Evolutionary conservation across 2,113 vertebrate species (phyloP).

Genomic region (Caloenas nicobarica): DNA sequence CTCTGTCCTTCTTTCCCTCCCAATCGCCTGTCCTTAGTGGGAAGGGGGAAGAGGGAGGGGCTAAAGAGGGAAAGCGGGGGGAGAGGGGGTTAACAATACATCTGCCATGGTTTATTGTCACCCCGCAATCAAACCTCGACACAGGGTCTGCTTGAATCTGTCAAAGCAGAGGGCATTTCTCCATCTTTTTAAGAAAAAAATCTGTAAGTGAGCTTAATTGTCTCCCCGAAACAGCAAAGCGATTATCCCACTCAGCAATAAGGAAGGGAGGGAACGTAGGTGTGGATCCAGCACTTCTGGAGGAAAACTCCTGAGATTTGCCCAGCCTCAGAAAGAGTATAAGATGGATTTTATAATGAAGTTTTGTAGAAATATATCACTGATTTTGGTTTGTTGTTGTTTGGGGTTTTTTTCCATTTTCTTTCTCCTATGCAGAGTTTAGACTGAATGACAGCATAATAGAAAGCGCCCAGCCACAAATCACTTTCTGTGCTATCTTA

Average conservation of each 20-base stretch:
- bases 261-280: background rate
- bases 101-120: no score
- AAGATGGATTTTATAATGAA: background rate
- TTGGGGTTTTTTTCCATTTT: background rate
- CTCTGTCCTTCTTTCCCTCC: no score
- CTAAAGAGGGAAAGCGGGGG: no score
- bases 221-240: background rate
- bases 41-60: no score
- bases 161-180: background rate
- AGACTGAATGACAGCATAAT: background rate
- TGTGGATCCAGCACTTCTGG: background rate
- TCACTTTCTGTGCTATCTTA: background rate
- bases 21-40: no score
- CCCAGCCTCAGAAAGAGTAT: background rate
- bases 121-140: no score
- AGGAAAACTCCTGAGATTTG: background rate
- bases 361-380: background rate
- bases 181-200: background rate
- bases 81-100: no score
- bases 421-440: background rate
- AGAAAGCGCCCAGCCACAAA: background rate
- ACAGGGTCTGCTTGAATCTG: background rate
- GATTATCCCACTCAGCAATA: background rate
- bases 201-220: background rate
- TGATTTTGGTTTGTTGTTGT: background rate